Evolutionary conservation across 1,140 invertebrate genomes (phyloP).

Genomic region (Teleogryllus occipitalis): DNA sequence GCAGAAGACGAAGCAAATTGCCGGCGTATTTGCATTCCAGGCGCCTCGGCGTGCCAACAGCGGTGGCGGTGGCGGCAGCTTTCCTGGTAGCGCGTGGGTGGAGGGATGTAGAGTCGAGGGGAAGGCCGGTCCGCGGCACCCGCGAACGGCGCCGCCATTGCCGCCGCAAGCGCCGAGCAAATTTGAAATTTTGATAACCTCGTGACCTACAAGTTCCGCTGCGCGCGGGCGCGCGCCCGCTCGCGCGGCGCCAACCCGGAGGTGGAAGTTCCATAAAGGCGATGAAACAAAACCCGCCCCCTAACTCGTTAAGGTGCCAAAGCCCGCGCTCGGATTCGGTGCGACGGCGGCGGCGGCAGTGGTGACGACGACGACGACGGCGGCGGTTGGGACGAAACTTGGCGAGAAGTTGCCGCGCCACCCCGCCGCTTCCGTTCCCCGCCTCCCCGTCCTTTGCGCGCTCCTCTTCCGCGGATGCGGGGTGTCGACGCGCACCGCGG

Average conservation of each 20-base stretch:
- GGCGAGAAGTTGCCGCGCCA: neutral
- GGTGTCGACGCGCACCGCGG: neutral
- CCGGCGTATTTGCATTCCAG: too few relatives aligned
- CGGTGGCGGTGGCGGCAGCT: too few relatives aligned
- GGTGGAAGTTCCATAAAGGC: neutral
- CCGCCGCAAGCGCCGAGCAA: neutral
- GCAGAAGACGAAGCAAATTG: too few relatives aligned
- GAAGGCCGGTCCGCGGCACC: too few relatives aligned
- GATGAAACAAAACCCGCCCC: neutral
- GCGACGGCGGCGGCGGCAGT: too few relatives aligned
- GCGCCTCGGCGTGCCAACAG: too few relatives aligned
- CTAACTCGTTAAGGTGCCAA: conserved; percentile 3
- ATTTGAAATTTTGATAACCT: conserved; percentile 1
- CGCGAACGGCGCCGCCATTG: too few relatives aligned
- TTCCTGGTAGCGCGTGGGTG: too few relatives aligned
- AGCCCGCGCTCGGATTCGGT: neutral
- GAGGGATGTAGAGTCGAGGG: too few relatives aligned
- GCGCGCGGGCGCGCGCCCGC: too few relatives aligned
- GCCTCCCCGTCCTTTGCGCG: neutral
- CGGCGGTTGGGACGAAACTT: neutral
- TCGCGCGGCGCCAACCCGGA: neutral
- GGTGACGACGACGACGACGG: neutral
- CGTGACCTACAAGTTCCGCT: neutral
- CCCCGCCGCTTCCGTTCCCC: neutral
- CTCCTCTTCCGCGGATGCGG: neutral